phyloP scores from a whole-genome alignment of 2,113 vertebrate species.

The Syrmaticus mikado region DNA sequence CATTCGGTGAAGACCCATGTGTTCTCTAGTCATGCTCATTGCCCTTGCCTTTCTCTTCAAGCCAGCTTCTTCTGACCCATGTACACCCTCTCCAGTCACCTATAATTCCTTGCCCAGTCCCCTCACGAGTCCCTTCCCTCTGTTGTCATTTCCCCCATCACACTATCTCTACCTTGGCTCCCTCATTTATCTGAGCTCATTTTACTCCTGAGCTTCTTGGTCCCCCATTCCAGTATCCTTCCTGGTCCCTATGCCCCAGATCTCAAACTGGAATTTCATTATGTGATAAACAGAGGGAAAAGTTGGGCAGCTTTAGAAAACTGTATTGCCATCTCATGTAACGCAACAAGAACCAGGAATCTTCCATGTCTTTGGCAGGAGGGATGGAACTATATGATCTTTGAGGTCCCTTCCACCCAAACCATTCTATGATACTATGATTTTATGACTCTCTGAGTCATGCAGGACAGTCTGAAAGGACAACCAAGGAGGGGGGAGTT shows the following conservation, averaged over 20 bases:
- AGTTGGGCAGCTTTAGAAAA: background rate
- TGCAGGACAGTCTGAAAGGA: rapidly evolving
- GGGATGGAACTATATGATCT: no score
- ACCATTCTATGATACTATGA: no score
- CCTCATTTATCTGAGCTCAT: background rate
- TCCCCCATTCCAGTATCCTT: background rate
- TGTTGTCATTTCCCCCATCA: background rate
- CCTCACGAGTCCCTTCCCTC: background rate
- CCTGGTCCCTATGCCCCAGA: background rate
- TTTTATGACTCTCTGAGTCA: background rate
- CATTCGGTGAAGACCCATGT: background rate
- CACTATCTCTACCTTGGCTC: background rate
- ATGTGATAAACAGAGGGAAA: background rate
- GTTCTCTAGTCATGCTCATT: background rate
- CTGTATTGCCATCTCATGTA: background rate
- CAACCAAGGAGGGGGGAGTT: rapidly evolving
- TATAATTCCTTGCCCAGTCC: background rate
- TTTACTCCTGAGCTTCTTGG: background rate
- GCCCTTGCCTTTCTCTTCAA: background rate
- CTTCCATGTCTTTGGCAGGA: background rate
- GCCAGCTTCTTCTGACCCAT: background rate
- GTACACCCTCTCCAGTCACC: background rate
- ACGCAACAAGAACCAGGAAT: background rate
- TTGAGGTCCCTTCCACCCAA: no score
- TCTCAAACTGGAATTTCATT: background rate